Percentiles rank a stretch among this genome's conserved stretches.
These are phyloP conservation scores for Hylaea fasciaria DNA, from an alignment of 2,888 invertebrate species.

Conservation along the genomic window DNA sequence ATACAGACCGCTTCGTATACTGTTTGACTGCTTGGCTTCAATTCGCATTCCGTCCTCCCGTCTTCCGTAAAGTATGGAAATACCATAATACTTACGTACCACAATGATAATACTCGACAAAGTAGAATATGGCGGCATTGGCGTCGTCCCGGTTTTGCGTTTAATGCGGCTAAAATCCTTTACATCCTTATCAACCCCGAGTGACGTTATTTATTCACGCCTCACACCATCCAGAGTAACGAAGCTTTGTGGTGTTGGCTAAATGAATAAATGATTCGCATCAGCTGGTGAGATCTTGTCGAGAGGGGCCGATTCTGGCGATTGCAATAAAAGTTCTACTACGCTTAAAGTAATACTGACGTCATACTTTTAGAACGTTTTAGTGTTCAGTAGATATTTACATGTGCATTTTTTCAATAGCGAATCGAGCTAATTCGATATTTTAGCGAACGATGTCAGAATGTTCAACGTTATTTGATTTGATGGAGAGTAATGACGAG, in stretches of 20 bases:
- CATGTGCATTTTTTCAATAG: no score
- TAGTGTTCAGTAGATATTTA: no score
- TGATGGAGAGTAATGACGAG: background rate
- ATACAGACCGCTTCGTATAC: no score
- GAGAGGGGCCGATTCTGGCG: background rate
- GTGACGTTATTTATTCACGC: constrained; percentile 31
- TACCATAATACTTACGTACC: no score
- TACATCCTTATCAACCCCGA: constrained; percentile 19
- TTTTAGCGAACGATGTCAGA: background rate
- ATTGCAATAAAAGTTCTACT: no score
- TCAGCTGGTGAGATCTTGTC: constrained; percentile 6
- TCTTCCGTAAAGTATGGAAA: no score
- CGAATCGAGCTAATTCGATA: no score
- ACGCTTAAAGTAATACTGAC: no score
- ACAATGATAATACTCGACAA: background rate
- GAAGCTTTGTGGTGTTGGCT: constrained; percentile 9
- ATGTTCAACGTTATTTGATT: no score
- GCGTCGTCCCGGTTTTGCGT: background rate
- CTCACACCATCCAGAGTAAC: constrained; percentile 18
- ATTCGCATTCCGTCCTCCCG: no score
- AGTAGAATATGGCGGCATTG: constrained; percentile 6
- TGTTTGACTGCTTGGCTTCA: no score
- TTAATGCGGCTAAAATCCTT: constrained; percentile 29
- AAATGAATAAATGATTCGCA: constrained; percentile 15
- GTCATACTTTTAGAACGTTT: no score